Percentiles rank a stretch among this genome's conserved stretches.
Conservation (phyloP, 1,140 invertebrate species). For the Mycetomoellerius zeteki region DNA sequence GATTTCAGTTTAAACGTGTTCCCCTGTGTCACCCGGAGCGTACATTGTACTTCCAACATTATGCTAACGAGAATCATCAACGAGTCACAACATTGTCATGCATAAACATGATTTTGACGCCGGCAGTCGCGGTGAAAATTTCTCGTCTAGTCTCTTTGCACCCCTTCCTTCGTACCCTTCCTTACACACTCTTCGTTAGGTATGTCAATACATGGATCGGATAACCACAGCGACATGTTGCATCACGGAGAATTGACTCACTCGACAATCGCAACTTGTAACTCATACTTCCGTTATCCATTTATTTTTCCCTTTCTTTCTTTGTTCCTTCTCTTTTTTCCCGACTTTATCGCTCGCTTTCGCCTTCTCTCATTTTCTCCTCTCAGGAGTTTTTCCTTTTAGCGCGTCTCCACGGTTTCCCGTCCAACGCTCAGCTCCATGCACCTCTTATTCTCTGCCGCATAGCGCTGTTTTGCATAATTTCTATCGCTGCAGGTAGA, state of each 20-base stretch:
- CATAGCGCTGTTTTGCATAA: conserved; percentile 77
- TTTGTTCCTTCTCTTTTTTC: background rate
- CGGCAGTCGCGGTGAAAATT: conserved; percentile 9
- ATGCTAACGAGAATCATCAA: conserved; percentile 54
- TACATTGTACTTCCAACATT: background rate
- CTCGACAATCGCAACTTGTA: conserved; percentile 43
- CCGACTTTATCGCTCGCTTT: background rate
- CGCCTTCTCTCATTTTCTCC: conserved; percentile 27
- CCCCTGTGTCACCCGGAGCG: background rate
- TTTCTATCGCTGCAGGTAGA: conserved; percentile 78
- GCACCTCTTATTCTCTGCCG: conserved; percentile 44
- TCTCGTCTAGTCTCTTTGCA: background rate
- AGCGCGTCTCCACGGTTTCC: conserved; percentile 35
- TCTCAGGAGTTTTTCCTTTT: conserved; percentile 58
- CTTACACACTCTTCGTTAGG: conserved; percentile 43
- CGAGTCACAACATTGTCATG: conserved; percentile 45
- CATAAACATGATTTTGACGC: conserved; percentile 55
- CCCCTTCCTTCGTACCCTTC: background rate
- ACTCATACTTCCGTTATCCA: conserved; percentile 14
- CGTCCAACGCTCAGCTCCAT: conserved; percentile 16
- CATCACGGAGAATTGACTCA: background rate
- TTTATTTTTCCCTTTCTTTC: conserved; percentile 11
- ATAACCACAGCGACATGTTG: background rate
- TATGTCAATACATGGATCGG: conserved; percentile 46
- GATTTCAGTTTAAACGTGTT: background rate